phyloP scores from a whole-genome alignment of 2,888 invertebrate genomes.

The Harpalus rufipes region DNA sequence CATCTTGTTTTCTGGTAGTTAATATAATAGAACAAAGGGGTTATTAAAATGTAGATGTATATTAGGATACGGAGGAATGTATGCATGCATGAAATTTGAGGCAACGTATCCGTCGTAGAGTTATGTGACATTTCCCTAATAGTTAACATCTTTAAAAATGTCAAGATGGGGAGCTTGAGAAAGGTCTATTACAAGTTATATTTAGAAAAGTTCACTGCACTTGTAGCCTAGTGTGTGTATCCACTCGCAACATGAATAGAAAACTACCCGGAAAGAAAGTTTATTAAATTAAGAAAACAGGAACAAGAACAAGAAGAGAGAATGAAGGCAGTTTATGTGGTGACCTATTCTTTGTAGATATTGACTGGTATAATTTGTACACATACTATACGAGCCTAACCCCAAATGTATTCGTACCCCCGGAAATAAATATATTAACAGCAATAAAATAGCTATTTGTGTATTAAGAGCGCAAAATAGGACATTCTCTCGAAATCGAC shows the following conservation, averaged over 20 bases:
- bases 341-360: conserved; percentile 2
- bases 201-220: conserved; percentile 54
- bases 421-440: too few species aligned
- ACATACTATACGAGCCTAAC: too few species aligned
- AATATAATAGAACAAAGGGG: conserved; percentile 20
- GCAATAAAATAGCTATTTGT: too few species aligned
- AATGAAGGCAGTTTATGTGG: neutral
- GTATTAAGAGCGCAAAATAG: too few species aligned
- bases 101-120: conserved; percentile 31
- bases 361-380: too few species aligned
- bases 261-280: conserved; percentile 19
- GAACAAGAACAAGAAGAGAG: too few species aligned
- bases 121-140: conserved; percentile 52
- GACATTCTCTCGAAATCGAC: too few species aligned
- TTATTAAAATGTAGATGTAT: conserved; percentile 23
- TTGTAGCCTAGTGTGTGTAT: neutral
- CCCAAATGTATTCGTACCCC: too few species aligned
- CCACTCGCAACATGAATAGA: conserved; percentile 21
- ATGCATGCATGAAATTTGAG: conserved; percentile 37
- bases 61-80: conserved; percentile 1
- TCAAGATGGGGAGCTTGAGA: conserved; percentile 70
- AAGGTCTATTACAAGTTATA: conserved; percentile 70
- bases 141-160: conserved; percentile 69
- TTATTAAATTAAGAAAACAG: neutral
- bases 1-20: neutral